These are phyloP conservation scores for Acleris sparsana DNA, from an alignment of 2,888 invertebrate species.

Conservation along the genomic window DNA sequence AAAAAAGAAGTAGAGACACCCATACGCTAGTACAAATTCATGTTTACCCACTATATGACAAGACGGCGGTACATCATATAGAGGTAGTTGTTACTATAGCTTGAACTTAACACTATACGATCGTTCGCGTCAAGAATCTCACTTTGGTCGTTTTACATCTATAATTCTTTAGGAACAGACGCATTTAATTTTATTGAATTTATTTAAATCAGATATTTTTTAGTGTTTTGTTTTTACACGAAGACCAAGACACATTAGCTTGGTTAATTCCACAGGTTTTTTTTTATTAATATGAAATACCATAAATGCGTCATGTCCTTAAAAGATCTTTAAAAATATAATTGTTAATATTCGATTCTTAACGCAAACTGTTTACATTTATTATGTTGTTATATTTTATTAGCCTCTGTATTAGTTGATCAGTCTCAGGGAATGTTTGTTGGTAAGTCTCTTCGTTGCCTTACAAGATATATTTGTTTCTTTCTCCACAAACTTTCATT, in stretches of 20 bases:
- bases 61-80: conserved; percentile 29
- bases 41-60: not conserved
- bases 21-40: no score
- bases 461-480: conserved; percentile 74
- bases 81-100: conserved; percentile 26
- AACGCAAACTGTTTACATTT: conserved; percentile 41
- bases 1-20: no score
- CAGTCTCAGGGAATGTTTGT: conserved; percentile 83
- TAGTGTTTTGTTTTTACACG: no score
- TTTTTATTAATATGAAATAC: not conserved
- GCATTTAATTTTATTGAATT: not conserved
- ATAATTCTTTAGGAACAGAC: not conserved
- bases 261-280: no score
- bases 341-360: conserved; percentile 8
- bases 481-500: conserved; percentile 61
- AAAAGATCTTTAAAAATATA: not conserved
- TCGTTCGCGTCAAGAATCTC: conserved; percentile 25
- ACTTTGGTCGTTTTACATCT: conserved; percentile 17
- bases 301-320: not conserved
- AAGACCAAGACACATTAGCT: no score
- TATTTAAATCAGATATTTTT: no score
- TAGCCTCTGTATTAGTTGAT: conserved; percentile 73
- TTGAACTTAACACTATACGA: conserved; percentile 33
- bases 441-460: conserved; percentile 83
- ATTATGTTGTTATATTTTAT: conserved; percentile 60